Base-by-base conservation (phyloP, 1,140 invertebrate species). In the Drosophila baimaii region DNA sequence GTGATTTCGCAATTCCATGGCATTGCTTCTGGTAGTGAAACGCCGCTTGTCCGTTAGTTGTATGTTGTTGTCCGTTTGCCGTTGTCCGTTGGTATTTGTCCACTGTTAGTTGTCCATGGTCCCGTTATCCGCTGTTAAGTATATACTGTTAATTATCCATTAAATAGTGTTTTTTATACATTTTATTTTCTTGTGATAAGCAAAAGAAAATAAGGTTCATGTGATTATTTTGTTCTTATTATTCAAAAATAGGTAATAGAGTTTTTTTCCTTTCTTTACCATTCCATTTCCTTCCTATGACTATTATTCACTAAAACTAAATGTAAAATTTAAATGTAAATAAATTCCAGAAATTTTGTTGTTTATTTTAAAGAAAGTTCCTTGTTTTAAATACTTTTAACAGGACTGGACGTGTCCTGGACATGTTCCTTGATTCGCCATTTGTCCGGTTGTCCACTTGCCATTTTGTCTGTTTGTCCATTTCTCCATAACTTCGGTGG, bases 21-120 rank as follows among this genome's bases (percentile, higher is more conserved):
- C 47, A 39, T 57, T 57, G 51, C 59, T 39, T 57, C 59, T 58
- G 23, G n/a, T n/a, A 13, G 31, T 41, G 35, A 57, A 57, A 56
- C 23, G 21, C 17, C 23, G 21, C 17, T 59, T n/a, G 39, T 47
- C 25, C 25, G 37, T 9, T 29, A 19, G 8, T 35, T 35, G 8
- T n/a, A 17, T 13, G 31, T 7, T n/a, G 19, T 23, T 31, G 5
- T 19, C n/a, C 47, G 10, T 31, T 31, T 9, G 2, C 29, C 43
- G 43, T 23, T 43, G 17, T 43, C 8, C 12, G 41, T 44, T 46
- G 1, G 0, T 23, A 5, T 46, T 15, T 35, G 4, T 31, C 29
- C 29, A 10, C 29, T 31, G 29, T 27, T 27, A 27, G 27, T 5
- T 27, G 27, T 27, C 27, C 27, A 5, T 27, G 27, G 3, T 27